Evolutionary conservation across 1,140 invertebrate species (phyloP).

Genomic region (Pogonognathellus flavescens): DNA sequence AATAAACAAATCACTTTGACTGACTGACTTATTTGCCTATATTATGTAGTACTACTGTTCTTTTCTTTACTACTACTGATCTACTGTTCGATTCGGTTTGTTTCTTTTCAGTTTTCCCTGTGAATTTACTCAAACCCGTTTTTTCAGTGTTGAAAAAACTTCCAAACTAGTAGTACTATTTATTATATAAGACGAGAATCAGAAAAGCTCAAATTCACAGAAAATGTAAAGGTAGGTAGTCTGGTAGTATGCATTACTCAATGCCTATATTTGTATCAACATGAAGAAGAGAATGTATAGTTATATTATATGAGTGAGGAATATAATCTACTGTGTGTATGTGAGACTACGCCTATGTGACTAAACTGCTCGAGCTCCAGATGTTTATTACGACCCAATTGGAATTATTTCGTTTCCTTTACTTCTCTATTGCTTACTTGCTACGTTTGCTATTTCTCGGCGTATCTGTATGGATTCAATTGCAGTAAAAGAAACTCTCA

Average conservation of each 20-base stretch:
- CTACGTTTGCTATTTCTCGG: not conserved
- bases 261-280: too few species aligned
- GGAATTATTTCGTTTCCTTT: conserved; percentile 19
- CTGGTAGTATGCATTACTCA: too few species aligned
- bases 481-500: conserved; percentile 17
- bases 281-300: too few species aligned
- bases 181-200: too few species aligned
- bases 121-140: not conserved
- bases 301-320: not conserved
- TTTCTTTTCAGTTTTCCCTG: not conserved
- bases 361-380: not conserved
- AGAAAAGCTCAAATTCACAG: too few species aligned
- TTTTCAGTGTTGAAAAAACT: too few species aligned
- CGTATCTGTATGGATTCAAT: not conserved
- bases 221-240: too few species aligned
- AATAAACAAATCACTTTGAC: conserved; percentile 45
- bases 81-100: not conserved
- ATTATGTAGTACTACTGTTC: not conserved
- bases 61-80: conserved; percentile 12
- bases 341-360: not conserved
- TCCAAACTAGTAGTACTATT: not conserved
- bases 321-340: not conserved
- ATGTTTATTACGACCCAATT: conserved; percentile 40
- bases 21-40: not conserved
- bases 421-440: not conserved